A percentile compares a stretch with the other conserved stretches of the same genome.
Conservation (phyloP, 2,113 vertebrate genomes). For the Pseudorasbora parva region DNA sequence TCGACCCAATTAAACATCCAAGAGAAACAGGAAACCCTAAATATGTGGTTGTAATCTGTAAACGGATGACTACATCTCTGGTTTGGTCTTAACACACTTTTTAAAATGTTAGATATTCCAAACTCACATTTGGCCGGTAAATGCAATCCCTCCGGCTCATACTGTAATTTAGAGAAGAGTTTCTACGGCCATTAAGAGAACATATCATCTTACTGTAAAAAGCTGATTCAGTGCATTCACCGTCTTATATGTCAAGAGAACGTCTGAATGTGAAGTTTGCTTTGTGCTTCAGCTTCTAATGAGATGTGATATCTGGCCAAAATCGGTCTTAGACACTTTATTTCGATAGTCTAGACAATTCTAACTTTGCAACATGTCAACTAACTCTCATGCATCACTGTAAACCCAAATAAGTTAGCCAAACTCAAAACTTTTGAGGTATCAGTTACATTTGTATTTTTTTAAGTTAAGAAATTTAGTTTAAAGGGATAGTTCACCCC, state of each 20-base stretch:
- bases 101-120: constrained; percentile 4
- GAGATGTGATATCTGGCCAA: not conserved
- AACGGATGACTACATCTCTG: not conserved
- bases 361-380: too few relatives aligned
- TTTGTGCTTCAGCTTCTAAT: not conserved
- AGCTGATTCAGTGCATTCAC: constrained; percentile 19
- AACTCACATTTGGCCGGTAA: not conserved
- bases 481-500: too few relatives aligned
- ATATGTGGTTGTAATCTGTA: constrained; percentile 22
- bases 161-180: constrained; percentile 30
- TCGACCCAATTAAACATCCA: constrained; percentile 12
- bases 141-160: not conserved
- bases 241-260: constrained; percentile 8
- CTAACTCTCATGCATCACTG: too few relatives aligned
- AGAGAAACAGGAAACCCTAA: not conserved
- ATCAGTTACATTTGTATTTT: too few relatives aligned
- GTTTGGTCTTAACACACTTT: constrained; percentile 17
- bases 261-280: not conserved
- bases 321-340: not conserved
- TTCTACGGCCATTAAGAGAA: constrained; percentile 4
- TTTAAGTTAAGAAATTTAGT: too few relatives aligned
- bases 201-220: constrained; percentile 41
- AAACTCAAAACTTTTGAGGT: too few relatives aligned
- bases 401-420: too few relatives aligned
- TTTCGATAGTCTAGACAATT: not conserved